Evolutionary conservation across 2,797 vertebrate genomes (phyloP).

Genomic region (Amblyopsis hoosieri): DNA sequence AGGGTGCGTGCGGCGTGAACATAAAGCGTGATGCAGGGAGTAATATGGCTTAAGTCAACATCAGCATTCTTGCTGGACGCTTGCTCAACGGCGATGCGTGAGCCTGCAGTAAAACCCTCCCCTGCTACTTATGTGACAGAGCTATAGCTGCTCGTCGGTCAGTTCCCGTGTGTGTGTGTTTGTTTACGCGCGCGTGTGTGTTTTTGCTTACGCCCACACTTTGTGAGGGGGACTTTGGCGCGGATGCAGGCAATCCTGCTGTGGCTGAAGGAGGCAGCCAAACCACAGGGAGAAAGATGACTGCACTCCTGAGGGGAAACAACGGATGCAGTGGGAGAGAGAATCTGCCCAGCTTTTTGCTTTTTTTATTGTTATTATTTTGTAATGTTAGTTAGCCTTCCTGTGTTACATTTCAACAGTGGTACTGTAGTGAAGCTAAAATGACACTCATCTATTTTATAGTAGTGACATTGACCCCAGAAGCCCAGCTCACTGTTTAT

Average conservation of each 20-base stretch:
- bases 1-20: slow-evolving; percentile 38
- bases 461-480: too few relatives aligned
- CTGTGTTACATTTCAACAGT: slow-evolving; percentile 18
- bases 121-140: slow-evolving; percentile 38
- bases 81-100: slow-evolving; percentile 46
- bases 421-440: not conserved
- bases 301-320: slow-evolving; percentile 53
- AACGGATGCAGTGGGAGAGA: slow-evolving; percentile 44
- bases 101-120: slow-evolving; percentile 38
- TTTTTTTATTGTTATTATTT: slow-evolving; percentile 8
- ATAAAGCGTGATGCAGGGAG: slow-evolving; percentile 52
- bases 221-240: slow-evolving; percentile 53
- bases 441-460: not conserved
- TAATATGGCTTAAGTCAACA: slow-evolving; percentile 56
- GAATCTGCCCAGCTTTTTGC: slow-evolving; percentile 12
- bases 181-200: slow-evolving; percentile 19
- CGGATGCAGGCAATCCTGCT: slow-evolving; percentile 47
- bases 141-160: slow-evolving; percentile 27
- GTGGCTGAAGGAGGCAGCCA: slow-evolving; percentile 50
- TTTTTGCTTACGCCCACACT: slow-evolving; percentile 52
- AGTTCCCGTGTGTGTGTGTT: not conserved
- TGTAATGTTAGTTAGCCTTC: not conserved
- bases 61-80: slow-evolving; percentile 53
- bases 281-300: slow-evolving; percentile 58
- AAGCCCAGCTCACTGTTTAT: not conserved